Conservation (phyloP, 2,113 vertebrate species). For the Macrotus californicus region DNA sequence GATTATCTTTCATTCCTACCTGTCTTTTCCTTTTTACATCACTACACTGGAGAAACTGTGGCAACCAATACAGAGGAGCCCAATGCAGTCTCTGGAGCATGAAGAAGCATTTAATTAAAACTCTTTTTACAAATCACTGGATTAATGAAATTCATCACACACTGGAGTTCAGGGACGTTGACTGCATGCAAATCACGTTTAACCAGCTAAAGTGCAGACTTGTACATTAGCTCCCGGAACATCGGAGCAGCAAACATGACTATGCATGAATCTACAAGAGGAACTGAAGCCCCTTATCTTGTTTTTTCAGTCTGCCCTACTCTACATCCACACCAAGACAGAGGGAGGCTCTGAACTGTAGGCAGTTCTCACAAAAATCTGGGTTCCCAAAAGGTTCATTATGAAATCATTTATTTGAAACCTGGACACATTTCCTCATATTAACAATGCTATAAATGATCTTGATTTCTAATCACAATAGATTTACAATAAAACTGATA, state of each 20-base stretch:
- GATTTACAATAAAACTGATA: conserved; percentile 26
- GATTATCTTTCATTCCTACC: conserved; percentile 13
- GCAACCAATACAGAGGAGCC: not conserved
- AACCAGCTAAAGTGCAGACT: conserved; percentile 15
- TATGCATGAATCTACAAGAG: not conserved
- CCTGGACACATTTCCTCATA: not conserved
- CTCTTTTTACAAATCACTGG: conserved; percentile 46
- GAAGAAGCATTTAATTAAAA: conserved; percentile 50
- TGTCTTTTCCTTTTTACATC: conserved; percentile 19
- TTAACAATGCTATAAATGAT: not conserved
- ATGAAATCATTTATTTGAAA: conserved; percentile 32
- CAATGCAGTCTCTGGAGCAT: conserved; percentile 6
- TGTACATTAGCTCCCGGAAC: conserved; percentile 29
- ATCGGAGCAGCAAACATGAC: not conserved
- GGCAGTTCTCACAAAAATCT: not conserved
- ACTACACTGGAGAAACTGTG: conserved; percentile 23
- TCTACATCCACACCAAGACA: not conserved
- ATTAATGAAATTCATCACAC: conserved; percentile 16
- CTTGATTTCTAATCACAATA: not conserved
- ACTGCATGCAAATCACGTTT: conserved; percentile 47
- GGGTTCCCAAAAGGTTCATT: not conserved
- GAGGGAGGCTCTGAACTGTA: not conserved
- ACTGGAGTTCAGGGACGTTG: not conserved
- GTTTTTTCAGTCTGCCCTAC: conserved; percentile 11
- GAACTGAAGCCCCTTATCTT: conserved; percentile 32